phyloP scores from a whole-genome alignment of 2,113 vertebrate species.

The Syngnathus scovelli region DNA sequence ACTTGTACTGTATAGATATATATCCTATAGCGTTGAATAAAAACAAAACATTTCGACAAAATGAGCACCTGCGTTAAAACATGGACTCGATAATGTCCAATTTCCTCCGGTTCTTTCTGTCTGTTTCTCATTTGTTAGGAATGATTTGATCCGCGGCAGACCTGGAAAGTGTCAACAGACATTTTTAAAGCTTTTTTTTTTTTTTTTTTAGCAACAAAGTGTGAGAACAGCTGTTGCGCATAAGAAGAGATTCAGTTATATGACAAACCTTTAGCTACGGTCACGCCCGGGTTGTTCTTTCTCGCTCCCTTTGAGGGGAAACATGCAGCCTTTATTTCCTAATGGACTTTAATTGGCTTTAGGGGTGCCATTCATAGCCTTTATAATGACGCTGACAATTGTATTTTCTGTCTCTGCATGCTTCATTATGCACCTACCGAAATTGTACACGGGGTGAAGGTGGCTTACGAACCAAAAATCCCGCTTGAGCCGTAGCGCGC shows the following conservation, averaged over 20 bases:
- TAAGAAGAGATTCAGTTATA: slow-evolving; percentile 4
- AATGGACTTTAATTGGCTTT: slow-evolving; percentile 33
- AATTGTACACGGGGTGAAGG: slow-evolving; percentile 4
- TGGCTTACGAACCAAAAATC: not conserved
- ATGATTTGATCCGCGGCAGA: slow-evolving; percentile 44
- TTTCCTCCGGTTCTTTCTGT: slow-evolving; percentile 41
- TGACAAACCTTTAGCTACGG: not conserved
- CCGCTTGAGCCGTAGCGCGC: not conserved
- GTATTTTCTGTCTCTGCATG: not conserved
- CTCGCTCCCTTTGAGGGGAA: slow-evolving; percentile 2
- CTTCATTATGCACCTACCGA: not conserved
- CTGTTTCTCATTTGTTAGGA: slow-evolving; percentile 50
- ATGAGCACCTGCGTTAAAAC: slow-evolving; percentile 7
- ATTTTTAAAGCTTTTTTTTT: slow-evolving; percentile 17
- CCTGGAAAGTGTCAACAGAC: slow-evolving; percentile 48
- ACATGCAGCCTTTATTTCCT: slow-evolving; percentile 24
- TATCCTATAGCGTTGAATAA: not conserved
- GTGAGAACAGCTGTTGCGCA: slow-evolving; percentile 48
- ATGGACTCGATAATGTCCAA: slow-evolving; percentile 29
- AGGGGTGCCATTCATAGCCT: not conserved
- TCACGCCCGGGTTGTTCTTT: not conserved
- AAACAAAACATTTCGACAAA: not conserved
- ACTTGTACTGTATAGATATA: not conserved
- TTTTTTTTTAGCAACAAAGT: slow-evolving; percentile 34
- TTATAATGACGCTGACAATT: not conserved